These are phyloP conservation scores for Apamea monoglypha DNA, from an alignment of 2,888 invertebrate species.

Conservation along the genomic window DNA sequence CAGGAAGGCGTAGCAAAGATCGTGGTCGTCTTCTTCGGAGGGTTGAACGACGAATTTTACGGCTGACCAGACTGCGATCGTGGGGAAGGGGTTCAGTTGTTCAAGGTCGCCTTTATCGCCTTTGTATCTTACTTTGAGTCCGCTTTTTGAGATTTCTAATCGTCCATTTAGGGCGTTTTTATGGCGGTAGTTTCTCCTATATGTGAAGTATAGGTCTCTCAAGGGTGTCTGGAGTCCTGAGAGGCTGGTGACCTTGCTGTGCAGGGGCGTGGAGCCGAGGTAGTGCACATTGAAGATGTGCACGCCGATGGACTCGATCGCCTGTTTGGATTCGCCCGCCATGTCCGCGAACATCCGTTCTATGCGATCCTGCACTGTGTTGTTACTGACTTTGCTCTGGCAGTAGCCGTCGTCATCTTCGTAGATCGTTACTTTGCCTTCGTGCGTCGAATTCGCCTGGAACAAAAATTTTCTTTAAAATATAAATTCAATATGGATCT, in stretches of 20 bases:
- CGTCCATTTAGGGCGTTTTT: constrained; percentile 90
- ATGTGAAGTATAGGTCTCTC: constrained; percentile 92
- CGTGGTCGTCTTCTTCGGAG: constrained; percentile 88
- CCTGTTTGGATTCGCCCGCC: constrained; percentile 89
- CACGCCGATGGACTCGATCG: constrained; percentile 89
- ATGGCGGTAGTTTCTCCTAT: constrained; percentile 89
- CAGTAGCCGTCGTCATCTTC: constrained; percentile 86
- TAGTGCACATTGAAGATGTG: constrained; percentile 94
- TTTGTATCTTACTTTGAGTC: constrained; percentile 93
- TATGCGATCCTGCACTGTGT: constrained; percentile 96
- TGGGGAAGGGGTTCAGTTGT: constrained; percentile 95
- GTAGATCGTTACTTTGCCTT: constrained; percentile 80
- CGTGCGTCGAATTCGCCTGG: constrained; percentile 82
- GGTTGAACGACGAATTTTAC: constrained; percentile 95
- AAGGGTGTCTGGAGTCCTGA: constrained; percentile 95
- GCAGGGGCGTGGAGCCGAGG: constrained; percentile 94
- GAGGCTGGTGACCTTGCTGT: constrained; percentile 95
- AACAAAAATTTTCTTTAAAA: constrained; percentile 31
- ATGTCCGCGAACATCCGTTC: constrained; percentile 96
- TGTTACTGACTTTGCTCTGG: constrained; percentile 85
- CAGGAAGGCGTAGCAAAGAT: constrained; percentile 93
- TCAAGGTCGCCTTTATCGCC: constrained; percentile 91
- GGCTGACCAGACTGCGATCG: constrained; percentile 98
- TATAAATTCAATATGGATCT: background rate
- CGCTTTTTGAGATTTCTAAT: constrained; percentile 92